Evolutionary conservation across 2,797 vertebrate species (phyloP), one percentile per base, ranked within the genome.

Genomic region (Myotis planiceps): DNA sequence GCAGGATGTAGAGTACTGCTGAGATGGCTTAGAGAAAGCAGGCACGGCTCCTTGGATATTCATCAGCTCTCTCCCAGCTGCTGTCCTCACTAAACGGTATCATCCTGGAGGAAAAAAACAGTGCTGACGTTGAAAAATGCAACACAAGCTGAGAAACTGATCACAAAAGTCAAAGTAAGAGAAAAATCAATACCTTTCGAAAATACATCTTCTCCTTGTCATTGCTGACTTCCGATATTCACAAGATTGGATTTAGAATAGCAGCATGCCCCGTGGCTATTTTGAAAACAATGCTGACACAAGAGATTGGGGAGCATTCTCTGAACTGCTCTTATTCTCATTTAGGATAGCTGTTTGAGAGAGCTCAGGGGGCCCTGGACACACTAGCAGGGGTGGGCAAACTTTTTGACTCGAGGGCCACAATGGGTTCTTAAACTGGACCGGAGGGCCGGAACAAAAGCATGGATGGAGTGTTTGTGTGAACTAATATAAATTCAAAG

Each of bases 101-200:
- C 14, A 25, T n/a, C 18, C 66, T n/a, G 42, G 63, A 83, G 88
- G 25, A 95, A 85, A 58, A 85, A 53, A 82, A 66, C 47, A 15
- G 25, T n/a, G 27, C 18, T 92, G 69, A 86, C 68, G n/a, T 63
- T 66, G 42, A 88, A 92, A 34, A 90, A 75, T 74, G 49, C 90
- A 60, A 16, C 0, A 3, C 25, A 29, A 49, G 23, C 23, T 85
- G 39, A 93, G 85, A 94, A 68, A 79, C 68, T 37, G 34, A 88
- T 75, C 78, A 65, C 37, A 78, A 42, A 75, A 71, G 34, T 72
- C 58, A 86, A 86, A 37, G 58, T 65, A 65, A 82, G 72, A 84
- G 87, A 76, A 80, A 88, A 85, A 90, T 74, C 16, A 42, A 2
- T 69, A 55, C 16, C 45, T 75, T 83, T 53, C 65, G 39, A 65